Evolutionary conservation across 2,797 vertebrate genomes (phyloP), one percentile per base, ranked within the genome.

Genomic region (Sebastes itinus): DNA sequence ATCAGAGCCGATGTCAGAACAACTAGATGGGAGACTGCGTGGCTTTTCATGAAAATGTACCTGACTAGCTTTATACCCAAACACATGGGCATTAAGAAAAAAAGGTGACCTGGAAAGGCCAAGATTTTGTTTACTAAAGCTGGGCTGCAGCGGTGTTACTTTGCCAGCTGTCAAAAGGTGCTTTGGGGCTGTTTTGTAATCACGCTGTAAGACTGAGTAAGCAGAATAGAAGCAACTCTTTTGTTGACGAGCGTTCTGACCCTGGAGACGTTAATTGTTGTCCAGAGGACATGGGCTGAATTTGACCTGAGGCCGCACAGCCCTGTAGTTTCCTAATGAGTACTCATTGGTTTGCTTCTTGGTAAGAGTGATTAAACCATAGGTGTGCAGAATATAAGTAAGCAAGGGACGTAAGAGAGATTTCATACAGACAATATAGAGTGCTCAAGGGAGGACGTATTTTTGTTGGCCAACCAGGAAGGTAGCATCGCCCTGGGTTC

Each of bases 191-290:
- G 72, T 88, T 88, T 89, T 84, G 74, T 82, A 84, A 85, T 82
- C 71, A 52, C 11, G 52, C 82, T 60, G 52, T 18, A 73, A 72
- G 52, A 81, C 67, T 65, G 80, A 84, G 66, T 86, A 78, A 73
- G 83, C 82, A 83, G 77, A 87, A 78, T 60, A 60, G 27, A 60
- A 73, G 78, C 22, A 66, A 25, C 22, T 56, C 32, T 65, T 71
- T 77, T 75, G 77, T 70, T 65, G 27, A 73, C 67, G 28, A 61
- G 64, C 73, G 32, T 38, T 72, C 33, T 62, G 70, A 61, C 86
- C 81, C 56, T 30, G 62, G 72, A 91, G 88, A 91, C 70, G 64
- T 84, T 77, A 88, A 88, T 87, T 88, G 81, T 80, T 77, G 72
- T 86, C 81, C 74, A 77, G 82, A 84, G 80, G 85, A 88, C 86